Base-by-base conservation (phyloP, 2,888 invertebrate species). In the Trachelus stipa region DNA sequence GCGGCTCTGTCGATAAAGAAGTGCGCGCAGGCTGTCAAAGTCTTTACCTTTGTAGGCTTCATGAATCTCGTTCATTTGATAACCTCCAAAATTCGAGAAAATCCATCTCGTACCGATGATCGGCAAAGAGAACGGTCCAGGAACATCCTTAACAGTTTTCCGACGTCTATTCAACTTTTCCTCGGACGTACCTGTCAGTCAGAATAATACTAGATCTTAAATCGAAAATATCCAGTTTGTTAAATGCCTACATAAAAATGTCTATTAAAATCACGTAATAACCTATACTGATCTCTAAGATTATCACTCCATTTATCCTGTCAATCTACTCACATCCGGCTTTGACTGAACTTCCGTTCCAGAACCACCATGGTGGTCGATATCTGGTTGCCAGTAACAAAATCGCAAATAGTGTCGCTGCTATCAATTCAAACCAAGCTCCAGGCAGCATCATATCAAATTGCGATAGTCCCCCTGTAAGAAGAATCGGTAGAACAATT, bases 21-120 rank as follows among this genome's bases (percentile, higher is more conserved):
- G 56, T 4, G 15, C 9, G 9, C 23, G 9, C 23, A 23, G 23
- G 23, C 23, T 56, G 2, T 23, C 56, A 56, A 78, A 77, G 81
- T 82, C 80, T 89, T 92, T 91, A 96, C 96, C 96, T 93, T 94
- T 93, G 91, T 97, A 97, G 83, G 95, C 96, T 87, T 96, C 95
- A 89, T 96, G 97, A 73, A 97, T 92, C 89, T 95, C 95, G 82
- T 95, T 94, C 92, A 96, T 93, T 86, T 93, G 93, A 87, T 96
- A 96, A 79, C 94, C 93, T 23, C 93, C 93, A 76, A 93, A 86
- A 85, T 93, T 93, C 85, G 95, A 93, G 90, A 95, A 97, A 76
- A 96, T 93, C 97, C 97, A 97, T 77, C 95, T 93, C 6, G 97
- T 97, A 9, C 97, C 97, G 37, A 97, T 87, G 68, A 96, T 91